A percentile compares a stretch with the other conserved stretches of the same genome.
Conservation (phyloP, 2,113 vertebrate species). For the Notothenia rossii region DNA sequence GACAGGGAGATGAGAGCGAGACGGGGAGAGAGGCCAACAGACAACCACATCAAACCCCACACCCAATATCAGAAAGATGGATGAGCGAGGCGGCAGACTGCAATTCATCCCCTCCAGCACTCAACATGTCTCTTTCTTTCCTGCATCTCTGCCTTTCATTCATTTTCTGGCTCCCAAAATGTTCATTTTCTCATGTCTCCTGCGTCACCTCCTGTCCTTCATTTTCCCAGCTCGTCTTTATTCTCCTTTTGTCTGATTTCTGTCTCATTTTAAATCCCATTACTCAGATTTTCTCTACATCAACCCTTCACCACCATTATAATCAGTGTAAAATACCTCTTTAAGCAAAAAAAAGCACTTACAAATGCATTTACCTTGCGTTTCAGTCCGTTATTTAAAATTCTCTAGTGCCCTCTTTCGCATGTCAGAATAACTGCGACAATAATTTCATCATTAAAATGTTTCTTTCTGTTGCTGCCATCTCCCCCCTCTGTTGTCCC, state of each 20-base stretch:
- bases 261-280: conserved; percentile 3
- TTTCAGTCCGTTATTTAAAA: neutral
- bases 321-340: conserved; percentile 17
- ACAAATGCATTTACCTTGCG: neutral
- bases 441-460: conserved; percentile 54
- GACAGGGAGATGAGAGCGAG: conserved; percentile 5
- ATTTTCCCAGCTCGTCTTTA: conserved; percentile 1
- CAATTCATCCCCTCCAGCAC: conserved; percentile 56
- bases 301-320: neutral
- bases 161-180: conserved; percentile 32
- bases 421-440: conserved; percentile 39
- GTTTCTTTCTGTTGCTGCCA: conserved; percentile 44
- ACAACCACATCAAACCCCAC: conserved; percentile 74
- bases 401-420: conserved; percentile 24
- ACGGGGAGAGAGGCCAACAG: conserved; percentile 58
- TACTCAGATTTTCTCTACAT: neutral
- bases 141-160: conserved; percentile 48
- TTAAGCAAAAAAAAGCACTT: conserved; percentile 16
- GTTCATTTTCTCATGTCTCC: conserved; percentile 23
- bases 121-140: conserved; percentile 45
- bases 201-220: conserved; percentile 26
- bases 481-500: neutral
- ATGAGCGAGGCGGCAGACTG: conserved; percentile 55
- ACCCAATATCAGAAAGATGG: conserved; percentile 71
- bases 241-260: conserved; percentile 9